Percentiles rank a stretch among this genome's conserved stretches.
Conservation (phyloP, 2,113 vertebrate species). For the Camelus bactrianus region DNA sequence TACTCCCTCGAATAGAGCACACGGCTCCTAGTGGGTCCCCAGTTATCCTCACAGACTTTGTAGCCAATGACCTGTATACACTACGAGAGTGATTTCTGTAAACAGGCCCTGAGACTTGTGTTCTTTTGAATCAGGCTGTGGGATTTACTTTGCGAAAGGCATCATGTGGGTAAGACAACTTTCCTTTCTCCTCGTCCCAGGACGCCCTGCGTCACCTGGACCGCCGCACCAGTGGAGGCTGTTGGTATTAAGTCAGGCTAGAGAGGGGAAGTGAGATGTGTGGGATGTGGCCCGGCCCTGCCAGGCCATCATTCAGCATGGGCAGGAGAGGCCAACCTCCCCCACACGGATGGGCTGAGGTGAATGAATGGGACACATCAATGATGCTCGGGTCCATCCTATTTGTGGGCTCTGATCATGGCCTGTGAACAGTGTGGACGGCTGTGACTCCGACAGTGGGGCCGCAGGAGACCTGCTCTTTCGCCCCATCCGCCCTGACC, state of each 20-base stretch:
- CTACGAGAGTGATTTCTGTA: background rate
- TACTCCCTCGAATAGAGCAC: background rate
- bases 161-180: background rate
- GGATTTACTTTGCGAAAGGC: background rate
- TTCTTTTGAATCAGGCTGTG: background rate
- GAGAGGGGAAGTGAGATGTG: background rate
- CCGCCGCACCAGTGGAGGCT: background rate
- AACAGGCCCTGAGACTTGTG: background rate
- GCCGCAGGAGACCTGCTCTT: fast-evolving
- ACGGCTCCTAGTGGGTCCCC: background rate
- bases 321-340: background rate
- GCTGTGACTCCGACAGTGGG: fast-evolving
- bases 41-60: background rate
- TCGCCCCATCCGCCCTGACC: background rate
- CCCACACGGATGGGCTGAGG: background rate
- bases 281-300: background rate
- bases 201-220: background rate
- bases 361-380: background rate
- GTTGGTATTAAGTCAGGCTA: background rate
- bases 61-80: background rate
- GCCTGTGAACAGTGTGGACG: background rate
- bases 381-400: no score
- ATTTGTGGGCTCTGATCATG: background rate
- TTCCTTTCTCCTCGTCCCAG: background rate
- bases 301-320: background rate